These are phyloP conservation scores for Helobdella robusta DNA, from an alignment of 2,888 invertebrate genomes.

Conservation along the genomic window DNA sequence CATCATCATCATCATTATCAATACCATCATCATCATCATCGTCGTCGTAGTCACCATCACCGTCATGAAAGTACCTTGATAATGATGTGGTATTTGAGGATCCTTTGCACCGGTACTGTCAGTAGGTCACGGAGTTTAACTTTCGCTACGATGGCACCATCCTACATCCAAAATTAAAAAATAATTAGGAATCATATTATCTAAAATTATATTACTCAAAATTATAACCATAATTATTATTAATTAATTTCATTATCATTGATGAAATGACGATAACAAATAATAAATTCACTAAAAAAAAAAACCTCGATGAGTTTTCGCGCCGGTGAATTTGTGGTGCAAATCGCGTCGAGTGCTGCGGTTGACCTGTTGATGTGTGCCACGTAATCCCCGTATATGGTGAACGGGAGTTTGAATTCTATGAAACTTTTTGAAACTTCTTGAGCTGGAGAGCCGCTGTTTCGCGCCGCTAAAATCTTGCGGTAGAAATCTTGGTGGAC, in stretches of 20 bases:
- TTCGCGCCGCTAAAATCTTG: background rate
- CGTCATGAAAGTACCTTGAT: constrained; percentile 16
- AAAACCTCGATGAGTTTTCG: background rate
- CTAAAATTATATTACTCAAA: too few relatives aligned
- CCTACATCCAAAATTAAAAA: background rate
- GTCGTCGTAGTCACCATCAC: too few relatives aligned
- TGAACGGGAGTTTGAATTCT: background rate
- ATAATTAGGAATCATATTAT: too few relatives aligned
- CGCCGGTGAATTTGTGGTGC: background rate
- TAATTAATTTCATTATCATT: too few relatives aligned
- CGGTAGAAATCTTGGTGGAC: background rate
- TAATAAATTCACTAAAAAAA: too few relatives aligned
- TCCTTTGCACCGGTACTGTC: constrained; percentile 18
- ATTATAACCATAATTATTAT: too few relatives aligned
- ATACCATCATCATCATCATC: too few relatives aligned
- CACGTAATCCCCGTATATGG: constrained; percentile 12
- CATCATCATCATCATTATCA: too few relatives aligned
- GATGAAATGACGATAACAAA: too few relatives aligned
- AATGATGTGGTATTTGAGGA: constrained; percentile 28
- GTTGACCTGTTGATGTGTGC: background rate
- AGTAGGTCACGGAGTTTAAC: constrained; percentile 26
- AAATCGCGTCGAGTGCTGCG: background rate
- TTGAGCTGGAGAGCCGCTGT: background rate
- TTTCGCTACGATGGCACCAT: constrained; percentile 1
- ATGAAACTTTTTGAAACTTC: background rate